phyloP scores from a whole-genome alignment of 2,797 vertebrate genomes.

The Nyctibius grandis region DNA sequence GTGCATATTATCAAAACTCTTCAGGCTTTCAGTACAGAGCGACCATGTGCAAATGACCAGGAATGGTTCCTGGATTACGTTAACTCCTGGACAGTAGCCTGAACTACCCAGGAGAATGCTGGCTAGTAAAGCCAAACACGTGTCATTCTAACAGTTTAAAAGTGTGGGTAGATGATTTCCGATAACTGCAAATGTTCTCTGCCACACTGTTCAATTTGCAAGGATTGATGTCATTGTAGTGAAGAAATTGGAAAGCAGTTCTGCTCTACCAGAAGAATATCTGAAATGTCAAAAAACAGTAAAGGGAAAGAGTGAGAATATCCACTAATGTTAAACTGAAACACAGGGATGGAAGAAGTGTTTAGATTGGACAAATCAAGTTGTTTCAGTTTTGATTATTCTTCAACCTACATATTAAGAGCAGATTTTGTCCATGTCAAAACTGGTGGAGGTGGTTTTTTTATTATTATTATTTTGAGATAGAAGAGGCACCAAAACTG shows the following conservation, averaged over 20 bases:
- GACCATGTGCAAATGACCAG: not conserved
- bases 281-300: not conserved
- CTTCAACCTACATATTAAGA: not conserved
- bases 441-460: not conserved
- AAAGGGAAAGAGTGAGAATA: not conserved
- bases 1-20: not conserved
- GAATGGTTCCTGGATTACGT: not conserved
- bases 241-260: not conserved
- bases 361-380: not conserved
- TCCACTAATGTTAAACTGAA: not conserved
- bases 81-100: not conserved
- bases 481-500: not conserved
- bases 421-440: not conserved
- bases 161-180: not conserved
- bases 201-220: rapidly evolving
- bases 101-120: not conserved
- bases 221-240: not conserved
- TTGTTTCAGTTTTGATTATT: not conserved
- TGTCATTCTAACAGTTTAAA: not conserved
- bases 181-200: not conserved
- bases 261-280: not conserved
- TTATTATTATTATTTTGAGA: not conserved
- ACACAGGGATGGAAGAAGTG: not conserved
- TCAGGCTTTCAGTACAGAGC: not conserved
- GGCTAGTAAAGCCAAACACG: not conserved